Evolutionary conservation across 2,113 vertebrate genomes (phyloP).

Genomic region (Lathamus discolor): DNA sequence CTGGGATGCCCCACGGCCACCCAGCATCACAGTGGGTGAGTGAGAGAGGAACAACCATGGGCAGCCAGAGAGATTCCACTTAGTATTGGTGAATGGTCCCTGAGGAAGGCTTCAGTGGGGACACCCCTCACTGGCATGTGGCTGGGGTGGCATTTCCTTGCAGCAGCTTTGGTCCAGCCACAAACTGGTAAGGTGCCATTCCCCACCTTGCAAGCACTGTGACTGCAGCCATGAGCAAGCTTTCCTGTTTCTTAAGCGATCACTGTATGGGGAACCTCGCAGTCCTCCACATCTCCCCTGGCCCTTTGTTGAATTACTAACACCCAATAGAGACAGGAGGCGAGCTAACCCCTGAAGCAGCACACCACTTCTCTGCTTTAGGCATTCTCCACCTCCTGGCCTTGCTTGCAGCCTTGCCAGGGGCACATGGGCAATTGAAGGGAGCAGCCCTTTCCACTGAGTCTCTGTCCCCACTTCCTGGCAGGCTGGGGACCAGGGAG

Average conservation of each 20-base stretch:
- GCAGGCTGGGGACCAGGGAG: background rate
- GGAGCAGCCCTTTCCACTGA: background rate
- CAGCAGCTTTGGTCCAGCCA: fast-evolving
- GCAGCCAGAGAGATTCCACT: background rate
- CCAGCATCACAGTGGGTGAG: fast-evolving
- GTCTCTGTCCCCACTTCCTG: background rate
- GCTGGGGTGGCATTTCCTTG: background rate
- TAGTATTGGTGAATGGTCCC: background rate
- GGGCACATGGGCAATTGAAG: fast-evolving
- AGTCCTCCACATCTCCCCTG: background rate
- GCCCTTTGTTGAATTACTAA: background rate
- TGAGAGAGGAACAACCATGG: background rate
- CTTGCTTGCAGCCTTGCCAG: background rate
- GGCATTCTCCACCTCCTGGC: background rate
- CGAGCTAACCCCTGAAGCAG: background rate
- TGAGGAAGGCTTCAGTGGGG: background rate
- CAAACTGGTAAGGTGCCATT: fast-evolving
- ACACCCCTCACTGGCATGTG: background rate
- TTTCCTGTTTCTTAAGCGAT: background rate
- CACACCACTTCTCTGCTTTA: background rate
- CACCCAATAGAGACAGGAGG: background rate
- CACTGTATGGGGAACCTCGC: background rate
- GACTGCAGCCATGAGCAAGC: background rate
- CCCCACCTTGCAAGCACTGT: background rate
- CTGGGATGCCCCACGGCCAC: slow-evolving; percentile 11